Base-by-base conservation (phyloP, 1,140 invertebrate genomes). In the Solenopsis fugax region DNA sequence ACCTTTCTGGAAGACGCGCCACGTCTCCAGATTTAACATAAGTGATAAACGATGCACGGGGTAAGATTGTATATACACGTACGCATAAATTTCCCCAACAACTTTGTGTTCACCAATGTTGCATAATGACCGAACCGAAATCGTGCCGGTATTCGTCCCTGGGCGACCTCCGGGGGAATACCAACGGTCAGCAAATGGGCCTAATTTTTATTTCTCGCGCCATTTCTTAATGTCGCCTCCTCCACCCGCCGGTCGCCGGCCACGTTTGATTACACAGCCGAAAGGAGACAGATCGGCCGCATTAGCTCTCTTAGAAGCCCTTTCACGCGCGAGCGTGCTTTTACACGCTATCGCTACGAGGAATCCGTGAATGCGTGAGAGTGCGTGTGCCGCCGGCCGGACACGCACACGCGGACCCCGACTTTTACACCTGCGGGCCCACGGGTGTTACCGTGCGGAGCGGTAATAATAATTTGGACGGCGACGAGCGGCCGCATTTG, bases 381-480 rank as follows among this genome's bases (percentile, higher is more conserved):
- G 78, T 64, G 69, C 71, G 72, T 65, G 82, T 67, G 71, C 60
- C 58, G 21, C 29, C 58, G 48, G n/a, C 18, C 24, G 77, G 58
- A 16, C 37, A 50, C 85, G 76, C 73, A 64, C 85, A 60, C 76
- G 62, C 69, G 58, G 58, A 18, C 4, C 21, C 16, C 69, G 18
- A 9, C 41, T 73, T 73, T 76, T 71, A 85, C 81, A 87, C 86
- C 71, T 76, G 72, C 82, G 71, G 56, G 67, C 67, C 24, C 48
- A 67, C 67, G 84, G 67, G 73, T 80, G 87, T 87, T 88, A 69
- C 86, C 72, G 73, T 78, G 50, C 41, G 56, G 72, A 82, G 65
- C 75, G 73, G 88, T 85, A 89, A 89, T 89, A 88, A 89, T 90
- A 90, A 88, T 86, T 89, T 87, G 76, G 88, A 75, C 29, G 75